Evolutionary conservation across 2,797 vertebrate species (phyloP), one percentile per base, ranked within the genome.

Genomic region (Pantherophis vulpinus): DNA sequence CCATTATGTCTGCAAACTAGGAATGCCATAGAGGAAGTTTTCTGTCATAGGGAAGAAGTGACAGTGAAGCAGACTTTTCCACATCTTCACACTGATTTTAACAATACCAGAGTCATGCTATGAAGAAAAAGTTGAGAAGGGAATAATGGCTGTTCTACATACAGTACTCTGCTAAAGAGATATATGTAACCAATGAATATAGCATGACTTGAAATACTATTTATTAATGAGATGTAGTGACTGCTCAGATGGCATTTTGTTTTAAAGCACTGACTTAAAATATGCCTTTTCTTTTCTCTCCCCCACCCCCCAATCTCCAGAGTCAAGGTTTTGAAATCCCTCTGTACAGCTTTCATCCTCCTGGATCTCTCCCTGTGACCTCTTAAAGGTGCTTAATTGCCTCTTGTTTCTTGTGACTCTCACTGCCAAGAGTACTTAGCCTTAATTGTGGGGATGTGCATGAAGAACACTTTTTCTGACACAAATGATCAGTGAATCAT

Each of bases 351-450:
- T 94, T 94, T 93, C 96, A 95, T 91, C 93, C 93, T 90, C 90
- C 91, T 96, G 93, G n/a, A 89, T 95, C 83, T 94, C 95, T 83
- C 88, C 92, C 93, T 12, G 23, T 70, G 86, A 92, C 94, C 94
- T 96, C 95, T 94, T 93, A 91, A 74, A 93, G 95, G 0, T 18
- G 92, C 95, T 97, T 96, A 97, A 96, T 94, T 94, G 95, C 90
- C 92, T 96, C 94, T 94, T 95, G 95, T 95, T 96, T 96, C 94
- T 95, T 95, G 91, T 94, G 94, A 95, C 51, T 59, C 92, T 60
- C 0, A 0, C 42, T 60, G 88, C 94, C 94, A 86, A 95, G 37
- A 56, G 88, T 51, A 90, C 61, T 94, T 90, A 88, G 47, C 74
- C 37, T 94, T 92, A 56, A 86, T 0, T 0, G 6, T 2, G 79